Evolutionary conservation across 2,888 invertebrate species (phyloP).

Genomic region (Cerceris rybyensis): DNA sequence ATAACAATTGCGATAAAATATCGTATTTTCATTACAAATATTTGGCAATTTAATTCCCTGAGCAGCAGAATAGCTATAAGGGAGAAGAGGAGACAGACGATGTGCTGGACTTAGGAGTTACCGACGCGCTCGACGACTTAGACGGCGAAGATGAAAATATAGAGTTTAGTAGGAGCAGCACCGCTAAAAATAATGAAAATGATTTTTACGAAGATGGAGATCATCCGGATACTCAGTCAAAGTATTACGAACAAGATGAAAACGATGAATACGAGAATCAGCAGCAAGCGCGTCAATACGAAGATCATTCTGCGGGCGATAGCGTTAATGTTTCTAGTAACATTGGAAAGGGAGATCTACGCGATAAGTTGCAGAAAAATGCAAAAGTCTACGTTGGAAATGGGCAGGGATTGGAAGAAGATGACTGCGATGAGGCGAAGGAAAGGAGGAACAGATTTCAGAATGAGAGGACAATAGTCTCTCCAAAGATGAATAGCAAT

Average conservation of each 20-base stretch:
- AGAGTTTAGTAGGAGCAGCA: constrained; percentile 74
- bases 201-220: constrained; percentile 76
- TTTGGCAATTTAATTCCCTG: constrained; percentile 78
- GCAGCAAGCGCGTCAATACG: constrained; percentile 57
- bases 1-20: constrained; percentile 49
- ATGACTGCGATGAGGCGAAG: constrained; percentile 77
- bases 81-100: constrained; percentile 82
- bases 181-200: constrained; percentile 72
- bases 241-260: constrained; percentile 71
- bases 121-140: constrained; percentile 80
- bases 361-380: constrained; percentile 77
- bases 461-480: constrained; percentile 74
- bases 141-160: constrained; percentile 80
- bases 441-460: constrained; percentile 79
- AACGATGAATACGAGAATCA: constrained; percentile 56
- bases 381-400: constrained; percentile 68
- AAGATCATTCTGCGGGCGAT: constrained; percentile 61
- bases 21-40: constrained; percentile 66
- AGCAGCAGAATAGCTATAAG: constrained; percentile 81
- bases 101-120: constrained; percentile 81
- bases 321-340: constrained; percentile 57
- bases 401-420: constrained; percentile 75
- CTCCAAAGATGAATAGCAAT: constrained; percentile 76
- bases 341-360: constrained; percentile 71
- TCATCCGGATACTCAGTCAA: constrained; percentile 59